Evolutionary conservation across 2,797 vertebrate species (phyloP).

Genomic region (Melanotaenia boesemani): DNA sequence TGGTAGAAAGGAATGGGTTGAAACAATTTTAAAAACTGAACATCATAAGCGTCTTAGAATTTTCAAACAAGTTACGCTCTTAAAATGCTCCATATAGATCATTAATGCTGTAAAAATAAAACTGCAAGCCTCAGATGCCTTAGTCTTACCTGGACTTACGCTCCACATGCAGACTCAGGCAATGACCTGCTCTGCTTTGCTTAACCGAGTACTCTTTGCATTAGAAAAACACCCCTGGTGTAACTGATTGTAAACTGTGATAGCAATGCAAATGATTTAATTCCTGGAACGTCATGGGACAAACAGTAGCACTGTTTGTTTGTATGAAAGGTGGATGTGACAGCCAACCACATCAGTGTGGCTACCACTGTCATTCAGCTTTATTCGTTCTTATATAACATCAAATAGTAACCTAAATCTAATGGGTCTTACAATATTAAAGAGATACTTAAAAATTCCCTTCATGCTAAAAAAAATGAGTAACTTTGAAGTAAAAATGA

Average conservation of each 20-base stretch:
- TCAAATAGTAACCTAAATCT: neutral
- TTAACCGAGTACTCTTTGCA: slow-evolving; percentile 25
- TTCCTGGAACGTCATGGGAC: slow-evolving; percentile 27
- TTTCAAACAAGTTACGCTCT: neutral
- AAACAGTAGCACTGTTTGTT: slow-evolving; percentile 41
- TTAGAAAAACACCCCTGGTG: neutral
- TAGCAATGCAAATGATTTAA: slow-evolving; percentile 70
- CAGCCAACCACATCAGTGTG: neutral
- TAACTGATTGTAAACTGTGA: slow-evolving; percentile 56
- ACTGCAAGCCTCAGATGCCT: neutral
- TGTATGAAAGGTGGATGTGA: neutral
- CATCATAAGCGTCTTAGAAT: neutral
- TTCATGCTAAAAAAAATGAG: no score
- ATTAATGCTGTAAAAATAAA: neutral
- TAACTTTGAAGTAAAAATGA: neutral
- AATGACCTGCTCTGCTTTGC: slow-evolving; percentile 50
- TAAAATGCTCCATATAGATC: neutral
- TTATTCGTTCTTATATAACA: neutral
- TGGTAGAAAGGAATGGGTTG: slow-evolving; percentile 23
- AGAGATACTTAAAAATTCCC: neutral
- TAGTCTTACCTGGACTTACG: slow-evolving; percentile 47
- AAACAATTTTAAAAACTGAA: neutral
- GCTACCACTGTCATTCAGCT: neutral
- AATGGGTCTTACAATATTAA: neutral
- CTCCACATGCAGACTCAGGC: slow-evolving; percentile 1